A percentile compares a stretch with the other conserved stretches of the same genome.
Evolutionary conservation across 2,797 vertebrate genomes (phyloP).

Genomic region (Furcifer pardalis): DNA sequence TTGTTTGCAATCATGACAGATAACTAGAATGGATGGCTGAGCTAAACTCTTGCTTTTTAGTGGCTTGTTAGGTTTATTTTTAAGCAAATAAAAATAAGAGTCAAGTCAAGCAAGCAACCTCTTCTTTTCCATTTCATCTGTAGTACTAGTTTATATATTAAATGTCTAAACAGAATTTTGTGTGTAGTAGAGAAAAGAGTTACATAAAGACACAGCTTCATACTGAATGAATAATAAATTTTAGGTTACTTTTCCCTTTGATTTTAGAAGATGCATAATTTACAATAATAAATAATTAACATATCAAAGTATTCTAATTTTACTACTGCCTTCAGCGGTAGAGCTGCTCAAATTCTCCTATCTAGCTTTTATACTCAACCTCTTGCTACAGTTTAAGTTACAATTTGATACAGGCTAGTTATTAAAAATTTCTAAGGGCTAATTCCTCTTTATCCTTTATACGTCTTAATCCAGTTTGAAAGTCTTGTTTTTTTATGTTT

Average conservation of each 20-base stretch:
- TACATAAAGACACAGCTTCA: slow-evolving; percentile 67
- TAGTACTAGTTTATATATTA: slow-evolving; percentile 59
- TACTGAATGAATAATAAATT: slow-evolving; percentile 79
- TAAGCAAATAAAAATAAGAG: slow-evolving; percentile 23
- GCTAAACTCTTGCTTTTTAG: slow-evolving; percentile 40
- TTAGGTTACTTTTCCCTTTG: slow-evolving; percentile 73
- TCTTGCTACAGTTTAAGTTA: slow-evolving; percentile 42
- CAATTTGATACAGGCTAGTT: slow-evolving; percentile 46
- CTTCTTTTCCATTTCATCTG: slow-evolving; percentile 43
- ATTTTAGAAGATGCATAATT: slow-evolving; percentile 77
- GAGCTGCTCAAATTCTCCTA: slow-evolving; percentile 51
- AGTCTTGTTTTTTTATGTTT: slow-evolving; percentile 45
- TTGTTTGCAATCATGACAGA: slow-evolving; percentile 45
- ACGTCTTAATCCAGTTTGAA: slow-evolving; percentile 62
- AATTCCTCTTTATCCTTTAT: slow-evolving; percentile 64
- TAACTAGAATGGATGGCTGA: slow-evolving; percentile 34
- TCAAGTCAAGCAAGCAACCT: slow-evolving; percentile 12
- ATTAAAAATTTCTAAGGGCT: slow-evolving; percentile 50
- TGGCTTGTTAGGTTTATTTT: slow-evolving; percentile 34
- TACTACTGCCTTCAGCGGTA: slow-evolving; percentile 69
- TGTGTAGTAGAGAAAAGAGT: slow-evolving; percentile 61
- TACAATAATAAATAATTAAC: slow-evolving; percentile 80
- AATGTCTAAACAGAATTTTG: slow-evolving; percentile 64
- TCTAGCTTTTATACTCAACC: slow-evolving; percentile 56
- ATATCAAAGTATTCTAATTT: slow-evolving; percentile 76